Evolutionary conservation across 1,140 invertebrate species (phyloP), one percentile per base, ranked within the genome.

Genomic region (Drosophila sproati): DNA sequence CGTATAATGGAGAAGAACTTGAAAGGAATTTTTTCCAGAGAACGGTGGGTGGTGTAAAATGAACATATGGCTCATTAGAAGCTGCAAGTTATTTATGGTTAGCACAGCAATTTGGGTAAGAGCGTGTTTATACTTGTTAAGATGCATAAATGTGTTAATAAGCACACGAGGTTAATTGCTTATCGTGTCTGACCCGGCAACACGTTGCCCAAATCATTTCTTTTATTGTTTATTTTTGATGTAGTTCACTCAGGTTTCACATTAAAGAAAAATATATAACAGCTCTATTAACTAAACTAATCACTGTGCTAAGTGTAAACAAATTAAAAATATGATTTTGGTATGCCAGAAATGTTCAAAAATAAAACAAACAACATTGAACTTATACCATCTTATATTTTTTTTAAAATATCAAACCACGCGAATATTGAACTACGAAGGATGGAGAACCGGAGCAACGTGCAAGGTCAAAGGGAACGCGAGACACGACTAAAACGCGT

Each of bases 201-300:
- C 50, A 43, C 47, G 20, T 37, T 35, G 32, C 32, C 4, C 2
- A 62, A 52, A 20, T 29, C 37, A 29, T 61, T 52, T 8, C 6
- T 31, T 73, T 74, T 73, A 64, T 82, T 87, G 83, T 87, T 87
- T 87, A 87, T 80, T 88, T 88, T 83, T 69, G 57, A 89, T 83
- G 67, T 77, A 73, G 85, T 63, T 88, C 68, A 68, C 76, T 88
- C 80, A 83, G 83, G 82, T 88, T 87, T 80, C 83, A 88, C 78
- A 80, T 77, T 50, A 87, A 83, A 82, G 80, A 52, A 41, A 51
- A 54, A 37, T 10, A 54, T 20, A 45, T 56, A 77, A 54, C 52
- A 73, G 68, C 76, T 61, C 68, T 73, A 85, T 80, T 85, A 77
- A 61, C 67, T 77, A 67, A 80, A 77, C 75, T 86, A 81, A 85